Conservation (phyloP, 2,797 vertebrate species). For the Cryptoblepharus egeriae region DNA sequence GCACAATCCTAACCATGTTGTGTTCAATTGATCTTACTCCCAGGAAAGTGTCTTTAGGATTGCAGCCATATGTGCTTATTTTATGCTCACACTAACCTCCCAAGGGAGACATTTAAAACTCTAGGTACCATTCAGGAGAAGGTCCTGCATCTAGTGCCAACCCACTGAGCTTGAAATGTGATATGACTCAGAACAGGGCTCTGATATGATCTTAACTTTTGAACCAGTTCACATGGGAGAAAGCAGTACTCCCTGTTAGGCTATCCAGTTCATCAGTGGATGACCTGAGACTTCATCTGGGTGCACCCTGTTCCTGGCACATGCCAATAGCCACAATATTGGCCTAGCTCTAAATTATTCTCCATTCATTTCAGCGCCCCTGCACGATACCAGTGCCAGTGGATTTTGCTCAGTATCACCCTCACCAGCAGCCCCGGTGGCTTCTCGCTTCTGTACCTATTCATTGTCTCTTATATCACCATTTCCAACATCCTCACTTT, state of each 20-base stretch:
- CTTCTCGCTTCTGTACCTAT: background rate
- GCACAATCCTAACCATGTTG: no score
- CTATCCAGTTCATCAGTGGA: background rate
- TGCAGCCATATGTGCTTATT: no score
- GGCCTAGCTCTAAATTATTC: no score
- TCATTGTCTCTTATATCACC: slow-evolving; percentile 10
- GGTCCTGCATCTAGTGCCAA: no score
- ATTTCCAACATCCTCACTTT: background rate
- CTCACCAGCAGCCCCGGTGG: background rate
- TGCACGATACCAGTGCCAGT: background rate
- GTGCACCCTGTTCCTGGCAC: background rate
- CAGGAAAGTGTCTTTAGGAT: no score
- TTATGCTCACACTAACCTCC: background rate
- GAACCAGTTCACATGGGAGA: background rate
- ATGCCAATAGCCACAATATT: background rate
- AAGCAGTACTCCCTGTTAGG: background rate
- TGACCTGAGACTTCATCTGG: background rate
- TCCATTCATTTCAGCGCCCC: background rate
- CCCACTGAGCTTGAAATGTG: no score
- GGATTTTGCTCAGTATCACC: slow-evolving; percentile 1
- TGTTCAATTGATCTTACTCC: no score
- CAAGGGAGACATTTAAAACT: no score
- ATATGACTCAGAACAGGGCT: no score
- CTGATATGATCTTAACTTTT: background rate
- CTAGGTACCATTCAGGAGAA: no score